Evolutionary conservation across 2,797 vertebrate species (phyloP), one percentile per base, ranked within the genome.

Genomic region (Lophotriccus pileatus): DNA sequence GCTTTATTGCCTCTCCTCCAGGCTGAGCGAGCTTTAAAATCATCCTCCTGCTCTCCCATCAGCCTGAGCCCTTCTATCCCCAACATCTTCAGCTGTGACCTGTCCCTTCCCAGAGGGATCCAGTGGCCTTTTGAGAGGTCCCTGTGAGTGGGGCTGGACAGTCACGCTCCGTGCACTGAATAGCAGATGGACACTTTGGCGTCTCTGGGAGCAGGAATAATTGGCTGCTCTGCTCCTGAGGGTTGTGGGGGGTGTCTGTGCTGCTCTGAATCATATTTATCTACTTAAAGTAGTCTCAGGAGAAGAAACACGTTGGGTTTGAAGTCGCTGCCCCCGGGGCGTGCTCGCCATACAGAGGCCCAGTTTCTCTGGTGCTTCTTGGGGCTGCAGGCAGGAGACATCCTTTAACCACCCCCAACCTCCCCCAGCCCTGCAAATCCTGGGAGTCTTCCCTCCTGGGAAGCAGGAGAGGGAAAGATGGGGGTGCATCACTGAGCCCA

Each of bases 201-300:
- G 25, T 58, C 87, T 79, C 43, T 5, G 36, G 62, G 64, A 94
- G 94, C 82, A 52, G 91, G 66, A 88, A 56, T 95, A 86, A 94
- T 85, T 89, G 93, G 28, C 89, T 93, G 58, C 85, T 67, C 9
- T 27, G 68, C 89, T 96, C 23, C 67, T 72, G 36, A 67, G 58
- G 81, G 80, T 30, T 69, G n/a, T 17, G 46, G 75, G 50, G 16
- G 39, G 37, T 47, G 15, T 68, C 83, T 69, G 70, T 30, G 37
- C 77, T 74, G 55, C 89, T 73, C 94, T 64, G 28, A 68, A 50
- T 92, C 52, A 2, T 44, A 78, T 81, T 95, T 95, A 75, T 73
- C 75, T 87, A 5, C 72, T 94, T 87, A 46, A 92, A 96, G 91
- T 22, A 52, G 55, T 95, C 91, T 80, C 78, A 4, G 39, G 92